Evolutionary conservation across 2,888 invertebrate genomes (phyloP).

Genomic region (Stramonita haemastoma): DNA sequence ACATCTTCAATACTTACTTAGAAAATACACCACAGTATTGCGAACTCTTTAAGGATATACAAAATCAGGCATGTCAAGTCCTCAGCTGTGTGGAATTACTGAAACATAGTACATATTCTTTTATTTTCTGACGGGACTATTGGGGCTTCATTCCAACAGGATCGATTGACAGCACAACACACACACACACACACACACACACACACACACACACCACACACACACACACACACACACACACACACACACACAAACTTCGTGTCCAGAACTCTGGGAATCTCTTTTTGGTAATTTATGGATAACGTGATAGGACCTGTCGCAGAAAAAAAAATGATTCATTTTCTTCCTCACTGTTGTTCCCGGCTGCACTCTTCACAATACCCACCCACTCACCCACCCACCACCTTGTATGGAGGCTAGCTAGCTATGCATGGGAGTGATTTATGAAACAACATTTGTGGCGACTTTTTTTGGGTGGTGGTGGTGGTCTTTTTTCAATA

Average conservation of each 20-base stretch:
- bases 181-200: too few species aligned
- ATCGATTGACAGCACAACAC: too few species aligned
- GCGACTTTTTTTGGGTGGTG: not conserved
- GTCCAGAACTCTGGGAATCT: not conserved
- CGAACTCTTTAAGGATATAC: too few species aligned
- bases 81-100: too few species aligned
- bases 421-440: not conserved
- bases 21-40: too few species aligned
- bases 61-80: too few species aligned
- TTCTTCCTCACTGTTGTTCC: not conserved
- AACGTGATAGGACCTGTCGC: not conserved
- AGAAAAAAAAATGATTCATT: not conserved
- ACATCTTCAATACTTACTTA: too few species aligned
- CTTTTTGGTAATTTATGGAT: not conserved
- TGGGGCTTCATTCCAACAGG: too few species aligned
- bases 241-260: not conserved
- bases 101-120: too few species aligned
- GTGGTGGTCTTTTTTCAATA: not conserved
- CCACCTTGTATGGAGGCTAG: not conserved
- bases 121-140: too few species aligned
- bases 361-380: not conserved
- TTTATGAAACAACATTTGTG: conserved; percentile 14
- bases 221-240: too few species aligned
- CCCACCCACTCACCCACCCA: not conserved
- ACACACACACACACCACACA: too few species aligned